Evolutionary conservation across 2,113 vertebrate genomes (phyloP), one percentile per base, ranked within the genome.

Genomic region (Vimba vimba): DNA sequence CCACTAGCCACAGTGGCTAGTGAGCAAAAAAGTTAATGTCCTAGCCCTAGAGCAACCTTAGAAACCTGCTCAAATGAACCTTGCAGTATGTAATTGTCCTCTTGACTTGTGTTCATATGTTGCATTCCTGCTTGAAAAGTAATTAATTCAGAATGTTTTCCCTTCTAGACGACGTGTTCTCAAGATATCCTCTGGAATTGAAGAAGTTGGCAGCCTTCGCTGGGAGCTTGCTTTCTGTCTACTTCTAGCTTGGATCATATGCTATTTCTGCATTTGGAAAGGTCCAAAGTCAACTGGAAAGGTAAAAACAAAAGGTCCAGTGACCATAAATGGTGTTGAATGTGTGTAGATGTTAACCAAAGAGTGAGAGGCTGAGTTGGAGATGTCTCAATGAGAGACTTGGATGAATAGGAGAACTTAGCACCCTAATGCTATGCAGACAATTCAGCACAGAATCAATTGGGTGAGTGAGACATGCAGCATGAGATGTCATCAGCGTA

Each of bases 181-280:
- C 84, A 95, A 95, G 36, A 99, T 99, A 92, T 99, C 98, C 0
- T 96, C 95, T 55, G 98, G 98, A 52, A 99, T 99, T 6, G 98
- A 99, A 68, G 95, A 99, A 87, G 96, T 99, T 2, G 98, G 98
- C 25, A 93, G 95, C 21, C 92, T 99, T 52, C 97, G 98, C 79
- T 98, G 98, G 97, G 98, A 99, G 89, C 94, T 99, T 69, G 97
- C 97, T 12, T 93, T 98, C 84, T 99, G 97, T 93, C 96, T 99
- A 68, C 94, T 97, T 50, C 94, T 97, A 60, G 98, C 98, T 77
- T 99, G 98, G 98, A 97, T 98, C 91, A 97, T 99, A 91, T 99
- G 98, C 89, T 99, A 99, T 90, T 99, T 99, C 91, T 99, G 98
- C 91, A 99, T 99, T 92, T 99, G 98, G 98, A 99, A 99, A 91